phyloP scores from a whole-genome alignment of 2,797 vertebrate genomes.

The Oophaga sylvatica region DNA sequence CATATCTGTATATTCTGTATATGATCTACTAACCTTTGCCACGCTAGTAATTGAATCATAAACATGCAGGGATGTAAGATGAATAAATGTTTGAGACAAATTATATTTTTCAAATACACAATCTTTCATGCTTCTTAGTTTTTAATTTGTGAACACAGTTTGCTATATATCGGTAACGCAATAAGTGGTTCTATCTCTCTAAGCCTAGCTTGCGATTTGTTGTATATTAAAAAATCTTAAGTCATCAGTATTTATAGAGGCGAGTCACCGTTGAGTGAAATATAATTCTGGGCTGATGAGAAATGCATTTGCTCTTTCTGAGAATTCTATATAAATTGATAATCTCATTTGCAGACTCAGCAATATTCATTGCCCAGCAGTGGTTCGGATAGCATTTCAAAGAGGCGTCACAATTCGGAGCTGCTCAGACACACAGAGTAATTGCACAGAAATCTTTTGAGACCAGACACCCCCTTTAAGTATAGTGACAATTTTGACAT shows the following conservation, averaged over 20 bases:
- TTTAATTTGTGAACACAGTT: background rate
- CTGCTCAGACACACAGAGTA: no score
- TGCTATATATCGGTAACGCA: background rate
- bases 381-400: constrained; percentile 33
- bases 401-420: no score
- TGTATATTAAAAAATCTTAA: background rate
- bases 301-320: background rate
- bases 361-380: constrained; percentile 2
- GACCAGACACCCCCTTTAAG: no score
- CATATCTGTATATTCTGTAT: no score
- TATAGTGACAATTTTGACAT: no score
- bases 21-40: background rate
- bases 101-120: background rate
- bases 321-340: constrained; percentile 31
- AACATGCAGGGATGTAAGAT: background rate
- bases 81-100: background rate
- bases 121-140: background rate
- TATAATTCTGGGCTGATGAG: constrained; percentile 4
- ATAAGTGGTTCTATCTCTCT: background rate
- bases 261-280: constrained; percentile 12
- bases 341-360: constrained; percentile 8
- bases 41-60: background rate
- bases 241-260: background rate
- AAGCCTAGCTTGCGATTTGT: background rate
- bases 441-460: no score